Conservation (phyloP, 64 coral and sea anemone genomes). For the Astreopora myriophthalma region DNA sequence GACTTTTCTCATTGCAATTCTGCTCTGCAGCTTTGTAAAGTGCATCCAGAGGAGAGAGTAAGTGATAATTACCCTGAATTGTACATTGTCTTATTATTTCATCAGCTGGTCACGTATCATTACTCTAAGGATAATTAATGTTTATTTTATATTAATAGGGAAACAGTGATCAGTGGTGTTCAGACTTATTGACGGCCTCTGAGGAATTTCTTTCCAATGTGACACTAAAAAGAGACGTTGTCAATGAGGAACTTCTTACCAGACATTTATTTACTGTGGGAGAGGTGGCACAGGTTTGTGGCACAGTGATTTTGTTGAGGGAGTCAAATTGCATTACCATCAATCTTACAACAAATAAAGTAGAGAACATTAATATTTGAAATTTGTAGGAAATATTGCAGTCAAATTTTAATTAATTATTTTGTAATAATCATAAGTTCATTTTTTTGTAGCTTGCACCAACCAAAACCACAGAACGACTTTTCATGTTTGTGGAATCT, state of each 20-base stretch:
- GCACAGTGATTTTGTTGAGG: background rate
- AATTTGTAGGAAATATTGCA: background rate
- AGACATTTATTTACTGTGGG: slow-evolving; percentile 96
- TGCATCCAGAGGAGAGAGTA: slow-evolving; percentile 76
- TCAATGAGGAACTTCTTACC: slow-evolving; percentile 77
- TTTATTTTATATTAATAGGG: slow-evolving; percentile 13
- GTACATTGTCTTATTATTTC: too few relatives aligned
- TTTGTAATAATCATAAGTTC: background rate
- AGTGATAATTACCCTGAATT: background rate
- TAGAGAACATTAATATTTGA: too few relatives aligned
- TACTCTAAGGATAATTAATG: background rate
- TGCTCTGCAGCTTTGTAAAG: slow-evolving; percentile 70
- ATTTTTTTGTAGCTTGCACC: slow-evolving; percentile 78
- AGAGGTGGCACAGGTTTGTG: slow-evolving; percentile 92
- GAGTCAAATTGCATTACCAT: background rate
- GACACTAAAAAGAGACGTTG: slow-evolving; percentile 53
- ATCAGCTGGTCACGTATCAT: too few relatives aligned
- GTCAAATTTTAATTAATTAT: background rate
- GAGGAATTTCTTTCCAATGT: slow-evolving; percentile 86
- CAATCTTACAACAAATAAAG: too few relatives aligned
- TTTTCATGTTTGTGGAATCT: slow-evolving; percentile 93
- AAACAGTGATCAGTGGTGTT: slow-evolving; percentile 87
- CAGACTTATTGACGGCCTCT: slow-evolving; percentile 88
- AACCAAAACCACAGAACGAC: slow-evolving; percentile 85
- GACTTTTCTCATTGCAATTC: background rate